Evolutionary conservation across 2,113 vertebrate genomes (phyloP), one percentile per base, ranked within the genome.

Genomic region (Microtus ochrogaster): DNA sequence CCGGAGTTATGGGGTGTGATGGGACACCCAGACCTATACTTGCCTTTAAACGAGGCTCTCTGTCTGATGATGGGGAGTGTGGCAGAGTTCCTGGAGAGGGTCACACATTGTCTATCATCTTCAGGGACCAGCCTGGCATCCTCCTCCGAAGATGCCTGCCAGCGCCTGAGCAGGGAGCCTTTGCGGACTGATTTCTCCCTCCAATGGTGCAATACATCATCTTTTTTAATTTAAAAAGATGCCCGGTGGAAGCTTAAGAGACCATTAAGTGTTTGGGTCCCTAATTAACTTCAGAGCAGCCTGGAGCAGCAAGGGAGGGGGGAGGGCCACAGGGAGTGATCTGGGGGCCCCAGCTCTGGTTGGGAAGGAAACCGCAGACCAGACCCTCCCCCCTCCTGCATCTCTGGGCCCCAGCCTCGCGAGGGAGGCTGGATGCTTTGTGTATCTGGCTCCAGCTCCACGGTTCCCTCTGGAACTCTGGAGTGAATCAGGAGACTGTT

Each of bases 201-300:
- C 73, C 91, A 91, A 19, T 92, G 72, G 92, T 78, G 89, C 97
- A 52, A 96, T 96, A 93, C 96, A 96, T 98, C 98, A 98, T 96
- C 96, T 98, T 98, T 98, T 98, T 98, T 98, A 98, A 98, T 98
- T 96, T 98, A 98, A 98, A 98, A 98, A 94, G 97, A 97, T 93
- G 98, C 98, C 98, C 97, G 0, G 58, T 97, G 98, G 98, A 98
- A 98, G 96, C 96, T 76, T 95, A 97, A 95, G 70, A 3, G 98
- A 97, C 98, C 97, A 78, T 98, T 98, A 98, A 98, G 97, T 97
- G 97, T 98, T 98, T 96, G 98, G 97, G 97, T 96, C 98, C 97
- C 97, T 98, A 98, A 98, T 98, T 98, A 98, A 98, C 98, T 98
- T 97, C 95, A 91, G 98, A 96, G 94, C 96, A 90, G 95, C 95